Base-by-base conservation (phyloP, 2,888 invertebrate genomes). In the Patella ulyssiponensis region DNA sequence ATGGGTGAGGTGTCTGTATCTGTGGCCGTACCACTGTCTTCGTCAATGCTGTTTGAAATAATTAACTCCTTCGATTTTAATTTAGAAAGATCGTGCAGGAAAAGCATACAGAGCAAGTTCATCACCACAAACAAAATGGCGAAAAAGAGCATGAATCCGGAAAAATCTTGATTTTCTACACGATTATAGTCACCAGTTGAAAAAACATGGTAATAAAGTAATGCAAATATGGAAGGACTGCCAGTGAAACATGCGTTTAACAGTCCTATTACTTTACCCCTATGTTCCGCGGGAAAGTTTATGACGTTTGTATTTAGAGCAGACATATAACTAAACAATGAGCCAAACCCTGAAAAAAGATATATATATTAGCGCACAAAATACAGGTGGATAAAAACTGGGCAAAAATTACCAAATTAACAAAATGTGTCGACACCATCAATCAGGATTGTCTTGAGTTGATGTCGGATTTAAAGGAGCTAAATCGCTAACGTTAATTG, bases 261-360 rank as follows among this genome's bases (percentile, higher is more conserved):
- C 2, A 84, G 69, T 5, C 86, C 85, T 27, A 85, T 83, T 5
- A 85, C 80, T 77, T 82, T 84, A 1, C 84, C 84, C 2, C 83
- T 78, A 76, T 85, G 82, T 52, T 82, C 80, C 20, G 77, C 71
- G 53, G 80, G 74, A 58, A 86, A 85, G 70, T 86, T 86, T 5
- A 83, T 82, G 20, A 84, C 76, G 71, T 86, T 86, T 9, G 86
- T 86, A 72, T 85, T 85, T 11, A 86, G 75, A 7, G 86, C 85
- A 33, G 82, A 82, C 86, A 85, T 85, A 72, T 85, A 85, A 5
- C 84, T 84, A 69, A 85, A 86, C 3, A 83, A 80, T 0, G 85
- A 86, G 7, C 86, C 86, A 20, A 84, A 76, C n/a, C 85, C 86
- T 86, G 74, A 52, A 76, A 79, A 79, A 64, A 23, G 71, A 44